Evolutionary conservation across 1,140 invertebrate genomes (phyloP).

Genomic region (Nylanderia fulva): DNA sequence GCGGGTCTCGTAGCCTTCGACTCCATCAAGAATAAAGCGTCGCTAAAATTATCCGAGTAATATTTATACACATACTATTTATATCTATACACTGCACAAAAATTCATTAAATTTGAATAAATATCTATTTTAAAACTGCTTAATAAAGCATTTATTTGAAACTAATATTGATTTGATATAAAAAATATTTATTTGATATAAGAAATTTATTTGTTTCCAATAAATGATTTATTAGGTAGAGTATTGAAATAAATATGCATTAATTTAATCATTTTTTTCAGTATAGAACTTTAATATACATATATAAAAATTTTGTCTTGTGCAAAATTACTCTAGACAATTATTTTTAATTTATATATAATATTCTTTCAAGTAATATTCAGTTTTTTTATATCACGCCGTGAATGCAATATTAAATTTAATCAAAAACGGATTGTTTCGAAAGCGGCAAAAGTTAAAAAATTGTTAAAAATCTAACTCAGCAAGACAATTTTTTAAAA

Average conservation of each 20-base stretch:
- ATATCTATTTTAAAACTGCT: too few species aligned
- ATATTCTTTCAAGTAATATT: background rate
- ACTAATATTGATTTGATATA: too few species aligned
- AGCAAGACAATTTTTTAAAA: background rate
- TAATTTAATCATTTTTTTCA: too few species aligned
- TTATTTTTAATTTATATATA: background rate
- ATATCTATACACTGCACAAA: too few species aligned
- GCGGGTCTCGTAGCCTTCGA: constrained; percentile 84
- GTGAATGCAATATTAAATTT: background rate
- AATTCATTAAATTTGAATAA: too few species aligned
- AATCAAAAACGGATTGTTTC: background rate
- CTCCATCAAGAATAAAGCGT: constrained; percentile 81
- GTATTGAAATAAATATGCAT: too few species aligned
- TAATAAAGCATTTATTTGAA: too few species aligned
- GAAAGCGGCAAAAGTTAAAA: background rate
- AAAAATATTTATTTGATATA: too few species aligned
- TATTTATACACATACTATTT: constrained; percentile 10
- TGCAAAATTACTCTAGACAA: too few species aligned
- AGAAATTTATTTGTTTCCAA: too few species aligned
- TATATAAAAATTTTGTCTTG: too few species aligned
- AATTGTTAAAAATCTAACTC: background rate
- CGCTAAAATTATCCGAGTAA: constrained; percentile 82
- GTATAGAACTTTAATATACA: background rate
- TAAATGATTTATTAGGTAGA: too few species aligned
- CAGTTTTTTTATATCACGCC: background rate